Evolutionary conservation across 1,140 invertebrate species (phyloP).

Genomic region (Drosophila insularis): DNA sequence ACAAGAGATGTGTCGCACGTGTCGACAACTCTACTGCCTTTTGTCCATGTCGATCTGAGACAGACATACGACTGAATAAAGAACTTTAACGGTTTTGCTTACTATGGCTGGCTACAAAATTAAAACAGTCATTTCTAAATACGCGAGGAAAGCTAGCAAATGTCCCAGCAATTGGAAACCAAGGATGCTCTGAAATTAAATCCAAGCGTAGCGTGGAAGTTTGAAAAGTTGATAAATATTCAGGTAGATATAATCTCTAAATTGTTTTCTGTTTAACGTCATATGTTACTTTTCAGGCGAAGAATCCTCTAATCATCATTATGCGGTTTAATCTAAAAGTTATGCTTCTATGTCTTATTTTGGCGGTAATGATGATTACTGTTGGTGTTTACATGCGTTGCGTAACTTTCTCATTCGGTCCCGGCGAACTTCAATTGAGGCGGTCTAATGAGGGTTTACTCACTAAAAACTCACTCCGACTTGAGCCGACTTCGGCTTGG

Average conservation of each 20-base stretch:
- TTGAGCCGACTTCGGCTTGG: conserved; percentile 10
- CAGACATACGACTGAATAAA: no score
- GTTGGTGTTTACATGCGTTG: conserved; percentile 84
- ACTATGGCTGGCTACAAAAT: neutral
- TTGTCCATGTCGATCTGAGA: neutral
- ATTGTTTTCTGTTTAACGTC: neutral
- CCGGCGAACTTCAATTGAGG: conserved; percentile 47
- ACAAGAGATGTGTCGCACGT: neutral
- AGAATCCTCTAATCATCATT: conserved; percentile 82
- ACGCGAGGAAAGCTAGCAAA: neutral
- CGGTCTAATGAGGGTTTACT: conserved; percentile 45
- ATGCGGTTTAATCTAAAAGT: conserved; percentile 85
- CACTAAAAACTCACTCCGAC: conserved; percentile 2
- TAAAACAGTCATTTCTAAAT: neutral
- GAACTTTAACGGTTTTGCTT: no score
- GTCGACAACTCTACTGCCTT: neutral
- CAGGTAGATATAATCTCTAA: neutral
- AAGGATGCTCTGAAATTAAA: neutral
- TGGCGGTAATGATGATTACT: conserved; percentile 83
- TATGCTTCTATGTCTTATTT: conserved; percentile 83
- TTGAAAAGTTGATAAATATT: neutral
- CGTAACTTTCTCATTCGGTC: conserved; percentile 81
- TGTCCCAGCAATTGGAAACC: neutral
- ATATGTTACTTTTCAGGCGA: conserved; percentile 35
- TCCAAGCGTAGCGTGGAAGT: neutral